A percentile compares a stretch with the other conserved stretches of the same genome.
Evolutionary conservation across 2,888 invertebrate genomes (phyloP).

Genomic region (Neria commutata): DNA sequence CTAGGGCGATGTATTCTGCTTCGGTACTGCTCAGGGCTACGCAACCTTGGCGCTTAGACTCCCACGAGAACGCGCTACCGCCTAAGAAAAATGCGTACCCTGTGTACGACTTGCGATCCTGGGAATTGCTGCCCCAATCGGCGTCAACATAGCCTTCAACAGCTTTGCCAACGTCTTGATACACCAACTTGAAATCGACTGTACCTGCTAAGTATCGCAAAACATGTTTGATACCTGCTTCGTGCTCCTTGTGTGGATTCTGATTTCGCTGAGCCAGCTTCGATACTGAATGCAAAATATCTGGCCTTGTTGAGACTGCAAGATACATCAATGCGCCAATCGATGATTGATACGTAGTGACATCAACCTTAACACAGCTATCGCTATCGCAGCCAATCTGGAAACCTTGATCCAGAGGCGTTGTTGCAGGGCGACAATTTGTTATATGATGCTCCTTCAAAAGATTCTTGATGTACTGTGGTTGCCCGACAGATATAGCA

Average conservation of each 20-base stretch:
- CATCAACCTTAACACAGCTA: constrained; percentile 14
- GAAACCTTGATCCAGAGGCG: constrained; percentile 30
- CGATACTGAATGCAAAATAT: constrained; percentile 32
- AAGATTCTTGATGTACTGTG: constrained; percentile 27
- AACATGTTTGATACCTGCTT: constrained; percentile 31
- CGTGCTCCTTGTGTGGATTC: constrained; percentile 34
- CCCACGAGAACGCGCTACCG: constrained; percentile 12
- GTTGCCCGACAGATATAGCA: constrained; percentile 26
- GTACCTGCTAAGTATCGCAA: constrained; percentile 32
- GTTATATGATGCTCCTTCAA: constrained; percentile 29
- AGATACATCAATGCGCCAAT: constrained; percentile 31
- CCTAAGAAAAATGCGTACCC: constrained; percentile 7
- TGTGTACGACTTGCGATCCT: constrained; percentile 30
- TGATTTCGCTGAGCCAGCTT: constrained; percentile 34
- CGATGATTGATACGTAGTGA: constrained; percentile 25
- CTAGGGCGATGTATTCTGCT: constrained; percentile 17
- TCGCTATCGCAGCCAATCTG: constrained; percentile 25
- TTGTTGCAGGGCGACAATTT: constrained; percentile 28
- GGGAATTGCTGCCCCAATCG: constrained; percentile 30
- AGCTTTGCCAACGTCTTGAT: constrained; percentile 20
- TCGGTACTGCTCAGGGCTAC: constrained; percentile 22
- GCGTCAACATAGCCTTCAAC: constrained; percentile 31
- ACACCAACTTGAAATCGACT: constrained; percentile 27
- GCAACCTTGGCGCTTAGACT: constrained; percentile 14
- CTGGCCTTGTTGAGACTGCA: constrained; percentile 29